Conservation (phyloP, 2,113 vertebrate species). For the Eulemur macaco region DNA sequence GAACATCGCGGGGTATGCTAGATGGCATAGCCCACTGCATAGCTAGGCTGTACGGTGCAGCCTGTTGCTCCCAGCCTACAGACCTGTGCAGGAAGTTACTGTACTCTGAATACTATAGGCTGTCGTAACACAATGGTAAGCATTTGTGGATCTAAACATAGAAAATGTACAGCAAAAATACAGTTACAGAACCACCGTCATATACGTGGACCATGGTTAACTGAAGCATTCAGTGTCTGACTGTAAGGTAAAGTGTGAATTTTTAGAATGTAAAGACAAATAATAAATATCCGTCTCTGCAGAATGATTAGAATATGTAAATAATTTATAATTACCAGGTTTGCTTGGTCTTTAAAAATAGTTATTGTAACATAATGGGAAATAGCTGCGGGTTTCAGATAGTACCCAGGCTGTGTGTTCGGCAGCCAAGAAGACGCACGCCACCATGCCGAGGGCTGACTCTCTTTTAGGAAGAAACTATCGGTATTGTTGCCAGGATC, state of each 20-base stretch:
- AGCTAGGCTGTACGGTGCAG: background rate
- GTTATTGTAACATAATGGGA: background rate
- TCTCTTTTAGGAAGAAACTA: background rate
- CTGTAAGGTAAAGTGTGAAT: background rate
- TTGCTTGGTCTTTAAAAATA: background rate
- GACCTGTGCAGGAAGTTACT: background rate
- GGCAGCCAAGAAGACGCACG: accelerated
- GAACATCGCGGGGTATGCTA: background rate
- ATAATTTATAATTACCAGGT: background rate
- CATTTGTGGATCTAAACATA: background rate
- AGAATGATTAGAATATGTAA: background rate
- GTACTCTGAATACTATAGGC: background rate
- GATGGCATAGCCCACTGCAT: background rate
- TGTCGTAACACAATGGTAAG: background rate
- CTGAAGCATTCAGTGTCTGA: background rate
- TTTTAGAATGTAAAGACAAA: background rate
- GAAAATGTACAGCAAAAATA: background rate
- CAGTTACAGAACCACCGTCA: background rate
- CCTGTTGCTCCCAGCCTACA: background rate
- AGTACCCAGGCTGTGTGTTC: accelerated
- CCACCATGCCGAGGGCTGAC: accelerated
- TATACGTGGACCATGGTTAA: background rate
- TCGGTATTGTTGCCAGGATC: accelerated
- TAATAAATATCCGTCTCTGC: background rate
- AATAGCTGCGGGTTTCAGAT: accelerated